phyloP scores from a whole-genome alignment of 2,888 invertebrate genomes.

The Ischnus inquisitorius region DNA sequence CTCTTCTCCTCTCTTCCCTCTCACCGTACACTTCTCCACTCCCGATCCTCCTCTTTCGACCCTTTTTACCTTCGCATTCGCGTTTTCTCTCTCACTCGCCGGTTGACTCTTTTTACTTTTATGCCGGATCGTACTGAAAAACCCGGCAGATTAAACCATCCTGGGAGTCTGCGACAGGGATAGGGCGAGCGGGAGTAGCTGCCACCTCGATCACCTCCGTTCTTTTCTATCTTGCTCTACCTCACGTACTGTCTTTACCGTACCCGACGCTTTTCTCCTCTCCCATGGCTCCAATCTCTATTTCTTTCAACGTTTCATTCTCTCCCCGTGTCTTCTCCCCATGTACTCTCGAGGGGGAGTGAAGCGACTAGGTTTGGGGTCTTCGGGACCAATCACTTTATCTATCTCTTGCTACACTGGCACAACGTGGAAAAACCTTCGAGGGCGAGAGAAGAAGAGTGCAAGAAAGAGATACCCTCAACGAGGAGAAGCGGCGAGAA shows the following conservation, averaged over 20 bases:
- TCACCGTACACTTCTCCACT: conserved; percentile 57
- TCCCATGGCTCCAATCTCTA: conserved; percentile 53
- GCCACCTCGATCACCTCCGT: conserved; percentile 68
- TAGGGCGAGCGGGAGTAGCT: conserved; percentile 67
- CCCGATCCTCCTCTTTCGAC: conserved; percentile 59
- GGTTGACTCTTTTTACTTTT: conserved; percentile 42
- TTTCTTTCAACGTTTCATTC: conserved; percentile 58
- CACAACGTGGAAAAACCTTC: conserved; percentile 26
- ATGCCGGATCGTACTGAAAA: conserved; percentile 72
- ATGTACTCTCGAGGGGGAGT: conserved; percentile 59
- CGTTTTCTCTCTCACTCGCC: conserved; percentile 56
- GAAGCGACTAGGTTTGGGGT: conserved; percentile 66
- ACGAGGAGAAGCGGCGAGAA: conserved; percentile 8
- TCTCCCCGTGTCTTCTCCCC: conserved; percentile 44
- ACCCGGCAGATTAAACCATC: conserved; percentile 80
- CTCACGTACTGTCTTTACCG: conserved; percentile 33
- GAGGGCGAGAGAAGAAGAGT: conserved; percentile 31
- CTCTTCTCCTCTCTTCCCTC: conserved; percentile 58
- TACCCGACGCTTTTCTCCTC: conserved; percentile 48
- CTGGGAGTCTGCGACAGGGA: conserved; percentile 75
- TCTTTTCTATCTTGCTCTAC: conserved; percentile 7
- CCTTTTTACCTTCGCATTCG: conserved; percentile 39
- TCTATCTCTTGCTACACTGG: conserved; percentile 62
- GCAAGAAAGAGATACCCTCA: conserved; percentile 21
- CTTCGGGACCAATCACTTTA: conserved; percentile 73